A percentile compares a stretch with the other conserved stretches of the same genome.
These are phyloP conservation scores for Caenorhabditis briggsae DNA, from an alignment of 1,140 invertebrate genomes.

Conservation along the genomic window DNA sequence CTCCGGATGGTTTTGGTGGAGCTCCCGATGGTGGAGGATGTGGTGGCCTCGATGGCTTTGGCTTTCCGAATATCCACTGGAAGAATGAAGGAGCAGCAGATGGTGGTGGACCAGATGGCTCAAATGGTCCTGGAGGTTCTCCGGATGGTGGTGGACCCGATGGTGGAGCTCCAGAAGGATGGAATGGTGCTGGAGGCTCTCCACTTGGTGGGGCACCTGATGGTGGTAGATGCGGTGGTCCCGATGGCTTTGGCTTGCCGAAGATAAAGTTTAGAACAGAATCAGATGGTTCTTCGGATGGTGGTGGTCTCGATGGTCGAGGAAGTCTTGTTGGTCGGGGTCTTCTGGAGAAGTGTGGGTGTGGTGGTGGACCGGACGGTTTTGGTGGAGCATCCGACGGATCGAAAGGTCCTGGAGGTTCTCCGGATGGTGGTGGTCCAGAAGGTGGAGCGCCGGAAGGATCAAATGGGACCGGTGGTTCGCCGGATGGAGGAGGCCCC, in stretches of 20 bases:
- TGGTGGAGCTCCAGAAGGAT: slow-evolving; percentile 10
- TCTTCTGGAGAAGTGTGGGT: neutral
- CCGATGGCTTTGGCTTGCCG: neutral
- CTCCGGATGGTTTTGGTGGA: slow-evolving; percentile 1
- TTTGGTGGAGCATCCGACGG: too few relatives aligned
- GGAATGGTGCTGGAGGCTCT: neutral
- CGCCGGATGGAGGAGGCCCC: neutral
- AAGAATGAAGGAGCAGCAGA: neutral
- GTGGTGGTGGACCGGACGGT: neutral
- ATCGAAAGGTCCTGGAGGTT: too few relatives aligned
- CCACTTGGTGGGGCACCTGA: neutral
- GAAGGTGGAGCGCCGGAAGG: neutral
- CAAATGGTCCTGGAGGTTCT: neutral
- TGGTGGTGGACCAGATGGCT: neutral
- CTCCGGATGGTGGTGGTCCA: too few relatives aligned
- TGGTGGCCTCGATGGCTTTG: neutral
- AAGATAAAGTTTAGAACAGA: too few relatives aligned
- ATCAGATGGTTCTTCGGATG: slow-evolving; percentile 5
- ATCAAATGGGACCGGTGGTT: neutral
- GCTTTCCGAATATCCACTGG: neutral
- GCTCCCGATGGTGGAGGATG: neutral
- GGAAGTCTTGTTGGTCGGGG: neutral
- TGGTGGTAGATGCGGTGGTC: neutral
- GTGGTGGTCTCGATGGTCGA: neutral
- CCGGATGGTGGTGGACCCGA: slow-evolving; percentile 26